Percentiles rank a stretch among this genome's conserved stretches.
phyloP scores from a whole-genome alignment of 2,888 invertebrate species.

The Rotaria magnacalcarata region DNA sequence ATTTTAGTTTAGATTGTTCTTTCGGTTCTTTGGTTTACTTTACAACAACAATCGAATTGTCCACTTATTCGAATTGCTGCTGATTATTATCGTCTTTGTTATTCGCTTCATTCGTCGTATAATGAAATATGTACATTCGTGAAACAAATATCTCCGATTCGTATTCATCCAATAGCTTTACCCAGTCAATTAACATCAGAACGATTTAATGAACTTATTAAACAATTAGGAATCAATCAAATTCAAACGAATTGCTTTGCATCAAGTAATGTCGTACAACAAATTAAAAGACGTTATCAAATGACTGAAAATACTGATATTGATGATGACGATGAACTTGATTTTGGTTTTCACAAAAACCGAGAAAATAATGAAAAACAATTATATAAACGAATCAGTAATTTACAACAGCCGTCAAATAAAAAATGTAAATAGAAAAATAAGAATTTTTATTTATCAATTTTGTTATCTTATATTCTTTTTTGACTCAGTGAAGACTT shows the following conservation, averaged over 20 bases:
- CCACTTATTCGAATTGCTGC: background rate
- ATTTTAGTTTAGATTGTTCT: background rate
- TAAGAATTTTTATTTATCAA: background rate
- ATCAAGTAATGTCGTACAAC: background rate
- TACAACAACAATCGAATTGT: background rate
- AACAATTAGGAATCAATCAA: background rate
- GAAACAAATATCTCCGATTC: constrained; percentile 66
- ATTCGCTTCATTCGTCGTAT: constrained; percentile 73
- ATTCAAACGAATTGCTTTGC: background rate
- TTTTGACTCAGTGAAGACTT: background rate
- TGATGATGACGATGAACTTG: background rate
- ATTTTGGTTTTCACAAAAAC: background rate
- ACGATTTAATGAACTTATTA: background rate
- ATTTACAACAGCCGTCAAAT: background rate
- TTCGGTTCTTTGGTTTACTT: constrained; percentile 5
- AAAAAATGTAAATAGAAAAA: background rate
- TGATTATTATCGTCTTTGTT: constrained; percentile 58
- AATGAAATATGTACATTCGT: constrained; percentile 69
- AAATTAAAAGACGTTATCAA: background rate
- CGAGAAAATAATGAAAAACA: background rate
- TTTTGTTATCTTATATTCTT: background rate
- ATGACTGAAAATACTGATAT: background rate
- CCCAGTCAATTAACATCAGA: background rate
- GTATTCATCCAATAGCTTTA: constrained; percentile 53
- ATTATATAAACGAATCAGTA: background rate